Percentiles rank a stretch among this genome's conserved stretches.
Evolutionary conservation across 64 coral and sea anemone genomes (phyloP).

Genomic region (Montipora capricornis): DNA sequence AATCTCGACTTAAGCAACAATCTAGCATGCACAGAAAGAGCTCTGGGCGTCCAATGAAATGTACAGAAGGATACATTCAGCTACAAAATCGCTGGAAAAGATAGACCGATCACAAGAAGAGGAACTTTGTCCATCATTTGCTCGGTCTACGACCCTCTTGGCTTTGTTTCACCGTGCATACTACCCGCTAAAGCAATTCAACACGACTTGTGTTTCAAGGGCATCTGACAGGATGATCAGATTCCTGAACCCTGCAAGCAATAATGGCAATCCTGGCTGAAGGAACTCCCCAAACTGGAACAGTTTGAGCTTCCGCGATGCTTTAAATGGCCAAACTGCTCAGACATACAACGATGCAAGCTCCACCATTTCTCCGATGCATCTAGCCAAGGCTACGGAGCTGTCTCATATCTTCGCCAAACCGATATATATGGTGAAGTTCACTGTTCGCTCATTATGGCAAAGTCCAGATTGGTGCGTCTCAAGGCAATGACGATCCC

Average conservation of each 20-base stretch:
- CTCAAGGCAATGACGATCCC: conserved; percentile 70
- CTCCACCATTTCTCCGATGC: conserved; percentile 61
- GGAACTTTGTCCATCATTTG: conserved; percentile 29
- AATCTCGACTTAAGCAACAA: conserved; percentile 24
- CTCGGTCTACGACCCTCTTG: conserved; percentile 63
- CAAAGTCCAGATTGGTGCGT: conserved; percentile 58
- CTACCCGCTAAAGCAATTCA: conserved; percentile 53
- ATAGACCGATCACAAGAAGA: neutral
- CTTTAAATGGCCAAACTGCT: conserved; percentile 34
- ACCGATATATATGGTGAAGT: conserved; percentile 15
- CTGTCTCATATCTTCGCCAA: conserved; percentile 47
- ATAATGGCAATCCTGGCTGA: conserved; percentile 51
- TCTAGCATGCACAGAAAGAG: too few relatives aligned
- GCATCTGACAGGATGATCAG: conserved; percentile 53
- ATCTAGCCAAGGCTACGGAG: conserved; percentile 57
- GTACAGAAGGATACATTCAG: conserved; percentile 16
- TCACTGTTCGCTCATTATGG: conserved; percentile 51
- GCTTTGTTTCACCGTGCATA: conserved; percentile 53
- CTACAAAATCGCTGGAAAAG: too few relatives aligned
- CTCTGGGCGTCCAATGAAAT: too few relatives aligned
- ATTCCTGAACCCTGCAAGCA: conserved; percentile 20
- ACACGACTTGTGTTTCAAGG: conserved; percentile 66
- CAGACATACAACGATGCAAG: conserved; percentile 14
- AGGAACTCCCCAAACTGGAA: conserved; percentile 59
- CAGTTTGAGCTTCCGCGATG: conserved; percentile 48